Conservation (phyloP, 1,140 invertebrate species). For the Calephelis virginiensis region DNA sequence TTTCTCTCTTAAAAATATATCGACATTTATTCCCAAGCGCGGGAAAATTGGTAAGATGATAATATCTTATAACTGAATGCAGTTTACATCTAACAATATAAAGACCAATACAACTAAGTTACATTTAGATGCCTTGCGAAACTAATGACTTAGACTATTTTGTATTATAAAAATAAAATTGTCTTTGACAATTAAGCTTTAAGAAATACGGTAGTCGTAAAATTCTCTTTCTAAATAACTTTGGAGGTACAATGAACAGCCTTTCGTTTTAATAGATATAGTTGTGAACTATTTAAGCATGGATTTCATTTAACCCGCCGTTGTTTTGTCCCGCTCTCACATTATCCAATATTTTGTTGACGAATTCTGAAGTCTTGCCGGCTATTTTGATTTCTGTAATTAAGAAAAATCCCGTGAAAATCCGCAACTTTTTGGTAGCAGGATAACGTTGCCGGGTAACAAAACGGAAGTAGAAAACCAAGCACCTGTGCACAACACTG, state of each 20-base stretch:
- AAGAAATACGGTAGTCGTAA: slow-evolving; percentile 56
- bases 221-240: slow-evolving; percentile 64
- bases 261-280: slow-evolving; percentile 68
- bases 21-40: no score
- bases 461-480: no score
- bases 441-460: no score
- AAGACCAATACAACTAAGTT: not conserved
- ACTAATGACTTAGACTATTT: slow-evolving; percentile 64
- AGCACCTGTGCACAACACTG: no score
- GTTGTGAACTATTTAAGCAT: slow-evolving; percentile 42
- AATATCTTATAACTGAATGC: not conserved
- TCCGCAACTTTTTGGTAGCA: not conserved
- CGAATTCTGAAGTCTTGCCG: slow-evolving; percentile 66
- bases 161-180: slow-evolving; percentile 69
- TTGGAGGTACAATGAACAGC: slow-evolving; percentile 77
- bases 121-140: slow-evolving; percentile 57
- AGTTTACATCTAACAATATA: not conserved
- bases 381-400: slow-evolving; percentile 68
- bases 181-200: slow-evolving; percentile 68
- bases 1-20: no score
- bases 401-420: slow-evolving; percentile 18
- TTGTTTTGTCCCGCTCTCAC: slow-evolving; percentile 61
- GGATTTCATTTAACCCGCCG: slow-evolving; percentile 60
- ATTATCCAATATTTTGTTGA: slow-evolving; percentile 69
- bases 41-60: no score